These are phyloP conservation scores for Kryptolebias marmoratus DNA, from an alignment of 2,113 vertebrate genomes.

Conservation along the genomic window DNA sequence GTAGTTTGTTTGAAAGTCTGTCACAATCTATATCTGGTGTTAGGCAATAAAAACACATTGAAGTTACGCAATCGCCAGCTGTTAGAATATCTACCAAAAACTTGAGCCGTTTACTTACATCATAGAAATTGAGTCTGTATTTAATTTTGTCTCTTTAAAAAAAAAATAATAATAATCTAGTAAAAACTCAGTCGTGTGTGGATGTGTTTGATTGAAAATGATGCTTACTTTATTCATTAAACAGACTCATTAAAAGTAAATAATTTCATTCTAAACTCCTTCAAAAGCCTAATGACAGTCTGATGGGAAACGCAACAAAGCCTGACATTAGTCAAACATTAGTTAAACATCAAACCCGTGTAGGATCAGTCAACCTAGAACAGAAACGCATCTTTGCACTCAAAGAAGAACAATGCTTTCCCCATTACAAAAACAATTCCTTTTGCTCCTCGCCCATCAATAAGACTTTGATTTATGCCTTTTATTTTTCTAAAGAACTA, in stretches of 20 bases:
- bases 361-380: constrained; percentile 1
- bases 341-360: background rate
- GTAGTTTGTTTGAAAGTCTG: background rate
- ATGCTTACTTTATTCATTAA: background rate
- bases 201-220: too few species aligned
- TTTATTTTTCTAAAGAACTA: constrained; percentile 21
- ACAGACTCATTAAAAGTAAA: background rate
- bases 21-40: background rate
- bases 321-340: background rate
- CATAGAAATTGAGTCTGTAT: too few species aligned
- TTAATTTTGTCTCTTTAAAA: too few species aligned
- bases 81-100: background rate
- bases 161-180: too few species aligned
- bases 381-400: background rate
- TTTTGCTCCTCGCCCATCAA: background rate
- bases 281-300: background rate
- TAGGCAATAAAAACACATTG: background rate
- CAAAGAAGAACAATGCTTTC: background rate
- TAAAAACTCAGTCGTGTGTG: too few species aligned
- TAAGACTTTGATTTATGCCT: background rate
- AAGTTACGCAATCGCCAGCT: background rate
- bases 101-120: background rate
- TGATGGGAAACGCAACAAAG: background rate
- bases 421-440: background rate
- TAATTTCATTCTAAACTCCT: background rate